Base-by-base conservation (phyloP, 2,888 invertebrate genomes). In the Gastracanthus pulcherrimus region DNA sequence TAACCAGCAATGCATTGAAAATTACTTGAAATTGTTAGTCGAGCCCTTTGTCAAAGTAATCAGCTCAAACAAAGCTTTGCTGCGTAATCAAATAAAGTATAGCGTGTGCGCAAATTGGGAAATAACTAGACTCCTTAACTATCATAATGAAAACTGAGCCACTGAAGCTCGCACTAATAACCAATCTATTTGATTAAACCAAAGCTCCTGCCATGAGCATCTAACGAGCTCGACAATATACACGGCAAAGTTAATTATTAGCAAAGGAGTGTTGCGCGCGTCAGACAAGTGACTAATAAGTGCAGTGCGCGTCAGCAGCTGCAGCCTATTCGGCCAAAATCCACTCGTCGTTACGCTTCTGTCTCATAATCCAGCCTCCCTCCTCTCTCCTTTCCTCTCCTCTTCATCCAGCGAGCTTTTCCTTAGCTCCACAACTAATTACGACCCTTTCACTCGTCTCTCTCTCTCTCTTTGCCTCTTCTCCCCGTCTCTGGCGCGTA, bases 361-460 rank as follows among this genome's bases (percentile, higher is more conserved):
- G 19, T 38, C 34, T 34, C 31, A 26, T 19, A 38, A 29, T 16
- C 5, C 45, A 48, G 69, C 48, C 11, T 62, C 3, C 16, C 23
- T 7, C 13, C n/a, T 16, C 48, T 26, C 29, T 6, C 23, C 16
- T 29, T 48, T 55, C 55, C 41, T 41, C 26, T 34, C 16, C 38
- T 7, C 34, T 55, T 58, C n/a, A n/a, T 26, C 3, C 38, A 6
- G 19, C 58, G 36, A 62, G 51, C 66, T 55, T 55, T 76, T 48
- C 36, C 45, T 66, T 36, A 16, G n/a, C 11, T 26, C 7, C n/a
- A 13, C 66, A 67, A 67, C 76, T 76, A 76, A 76, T 76, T 76
- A 55, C 55, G 31, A 11, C 7, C 55, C 29, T 38, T 64, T 76
- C 66, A 66, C 64, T 19, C 31, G 16, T 29, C n/a, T 23, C 51